Evolutionary conservation across 2,888 invertebrate genomes (phyloP), one percentile per base, ranked within the genome.

Genomic region (Mesorhabditis spiculigera): DNA sequence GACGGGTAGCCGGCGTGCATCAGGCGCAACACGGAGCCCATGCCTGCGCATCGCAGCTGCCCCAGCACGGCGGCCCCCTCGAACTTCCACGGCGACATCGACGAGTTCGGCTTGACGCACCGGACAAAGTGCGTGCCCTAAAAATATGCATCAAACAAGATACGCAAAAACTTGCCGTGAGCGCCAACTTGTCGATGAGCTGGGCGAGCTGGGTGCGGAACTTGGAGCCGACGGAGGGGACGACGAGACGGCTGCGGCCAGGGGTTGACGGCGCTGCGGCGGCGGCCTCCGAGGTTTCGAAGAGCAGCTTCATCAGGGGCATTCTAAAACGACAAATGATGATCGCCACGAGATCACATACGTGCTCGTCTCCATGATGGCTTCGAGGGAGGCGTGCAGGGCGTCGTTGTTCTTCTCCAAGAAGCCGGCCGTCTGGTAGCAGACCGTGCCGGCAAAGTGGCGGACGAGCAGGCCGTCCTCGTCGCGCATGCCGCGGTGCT

Each of bases 361-460:
- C 75, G 67, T 68, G 63, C 78, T 77, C 67, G 76, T 75, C 84
- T 94, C 93, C 44, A 97, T 92, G 42, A 97, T 89, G 76, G 92
- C 92, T 88, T 95, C 95, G 5, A 97, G 89, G 0, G 96, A 96
- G 0, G 93, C 93, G 87, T 97, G 97, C 10, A 97, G 89, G 0
- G 96, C 95, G 87, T 97, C 97, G 87, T 97, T 98, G 89, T 97
- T 97, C 88, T 97, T 98, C 86, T 95, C 97, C 80, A 97, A 93
- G 87, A 98, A 98, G 88, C 93, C 95, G 94, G 87, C 94, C 94
- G 88, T 98, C 95, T 45, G 94, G 89, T 81, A 97, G 90, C 8
- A 97, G 78, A 97, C 97, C 71, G 95, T 95, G 65, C 97, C 97
- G 65, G 97, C 97, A 87, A 95, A 97, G 87, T 98, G 97, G 8